Conservation (phyloP, 2,888 invertebrate species). For the Pardosa pseudoannulata region DNA sequence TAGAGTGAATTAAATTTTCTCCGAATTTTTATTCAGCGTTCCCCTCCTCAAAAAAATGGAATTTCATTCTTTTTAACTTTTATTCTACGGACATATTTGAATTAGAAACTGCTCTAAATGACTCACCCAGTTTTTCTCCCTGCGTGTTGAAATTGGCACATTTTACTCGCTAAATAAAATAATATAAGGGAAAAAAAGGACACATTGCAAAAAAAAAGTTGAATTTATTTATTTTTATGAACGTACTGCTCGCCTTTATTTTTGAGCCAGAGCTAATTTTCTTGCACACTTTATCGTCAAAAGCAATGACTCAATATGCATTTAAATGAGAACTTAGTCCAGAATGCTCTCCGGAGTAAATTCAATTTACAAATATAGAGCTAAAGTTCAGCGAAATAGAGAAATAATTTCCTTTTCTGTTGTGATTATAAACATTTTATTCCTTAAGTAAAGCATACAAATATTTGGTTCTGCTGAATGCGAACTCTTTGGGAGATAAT, state of each 20-base stretch:
- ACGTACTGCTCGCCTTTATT: not conserved
- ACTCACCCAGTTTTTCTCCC: too few species aligned
- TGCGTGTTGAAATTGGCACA: too few species aligned
- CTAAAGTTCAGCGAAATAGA: not conserved
- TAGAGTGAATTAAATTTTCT: too few species aligned
- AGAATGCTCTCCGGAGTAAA: conserved; percentile 25
- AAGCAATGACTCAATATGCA: conserved; percentile 59
- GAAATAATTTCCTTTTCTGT: conserved; percentile 17
- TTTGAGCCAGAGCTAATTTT: conserved; percentile 47
- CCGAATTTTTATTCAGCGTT: too few species aligned
- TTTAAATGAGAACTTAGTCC: conserved; percentile 50
- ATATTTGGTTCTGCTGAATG: not conserved
- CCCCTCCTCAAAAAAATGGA: too few species aligned
- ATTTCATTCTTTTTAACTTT: too few species aligned
- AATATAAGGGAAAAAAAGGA: too few species aligned
- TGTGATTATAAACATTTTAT: conserved; percentile 55
- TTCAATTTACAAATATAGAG: conserved; percentile 59
- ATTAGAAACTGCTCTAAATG: too few species aligned
- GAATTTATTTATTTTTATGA: conserved; percentile 53
- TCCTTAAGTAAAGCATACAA: not conserved
- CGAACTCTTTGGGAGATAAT: too few species aligned
- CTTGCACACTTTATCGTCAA: conserved; percentile 9
- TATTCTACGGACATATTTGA: too few species aligned
- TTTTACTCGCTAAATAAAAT: too few species aligned
- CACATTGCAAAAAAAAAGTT: conserved; percentile 2